Conservation (phyloP, 1,140 invertebrate species). For the Brachionus manjavacas region DNA sequence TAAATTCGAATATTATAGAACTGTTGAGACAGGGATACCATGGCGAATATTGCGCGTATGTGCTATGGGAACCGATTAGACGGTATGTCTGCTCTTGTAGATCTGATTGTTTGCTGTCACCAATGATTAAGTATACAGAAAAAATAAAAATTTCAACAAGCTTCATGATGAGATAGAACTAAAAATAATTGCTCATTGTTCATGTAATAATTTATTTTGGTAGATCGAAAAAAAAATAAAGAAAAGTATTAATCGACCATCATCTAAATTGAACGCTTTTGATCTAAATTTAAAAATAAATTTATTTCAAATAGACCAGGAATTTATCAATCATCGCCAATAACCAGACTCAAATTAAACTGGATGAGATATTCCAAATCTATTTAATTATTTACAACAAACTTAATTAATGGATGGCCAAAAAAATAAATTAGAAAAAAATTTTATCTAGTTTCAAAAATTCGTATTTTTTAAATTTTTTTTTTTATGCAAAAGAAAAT, state of each 20-base stretch:
- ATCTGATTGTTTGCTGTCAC: not conserved
- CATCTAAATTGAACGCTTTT: not conserved
- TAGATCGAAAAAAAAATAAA: not conserved
- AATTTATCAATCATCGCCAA: not conserved
- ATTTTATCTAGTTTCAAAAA: too few relatives aligned
- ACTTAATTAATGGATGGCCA: too few relatives aligned
- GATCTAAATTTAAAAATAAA: not conserved
- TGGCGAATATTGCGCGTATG: conserved; percentile 16
- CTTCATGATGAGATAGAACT: not conserved
- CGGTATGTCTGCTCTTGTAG: conserved; percentile 19
- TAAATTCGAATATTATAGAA: conserved; percentile 75
- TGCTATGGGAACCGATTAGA: not conserved
- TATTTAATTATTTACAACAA: too few relatives aligned
- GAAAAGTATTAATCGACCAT: not conserved
- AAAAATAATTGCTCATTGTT: not conserved
- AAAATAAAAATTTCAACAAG: not conserved
- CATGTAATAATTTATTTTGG: not conserved
- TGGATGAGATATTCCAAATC: not conserved
- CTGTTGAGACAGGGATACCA: conserved; percentile 75
- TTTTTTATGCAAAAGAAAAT: too few relatives aligned
- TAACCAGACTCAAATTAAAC: not conserved
- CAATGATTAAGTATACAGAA: not conserved
- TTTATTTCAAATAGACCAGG: not conserved
- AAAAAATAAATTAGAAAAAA: too few relatives aligned
- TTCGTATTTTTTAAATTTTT: too few relatives aligned